Evolutionary conservation across 2,888 invertebrate species (phyloP).

Genomic region (Zele albiditarsus): DNA sequence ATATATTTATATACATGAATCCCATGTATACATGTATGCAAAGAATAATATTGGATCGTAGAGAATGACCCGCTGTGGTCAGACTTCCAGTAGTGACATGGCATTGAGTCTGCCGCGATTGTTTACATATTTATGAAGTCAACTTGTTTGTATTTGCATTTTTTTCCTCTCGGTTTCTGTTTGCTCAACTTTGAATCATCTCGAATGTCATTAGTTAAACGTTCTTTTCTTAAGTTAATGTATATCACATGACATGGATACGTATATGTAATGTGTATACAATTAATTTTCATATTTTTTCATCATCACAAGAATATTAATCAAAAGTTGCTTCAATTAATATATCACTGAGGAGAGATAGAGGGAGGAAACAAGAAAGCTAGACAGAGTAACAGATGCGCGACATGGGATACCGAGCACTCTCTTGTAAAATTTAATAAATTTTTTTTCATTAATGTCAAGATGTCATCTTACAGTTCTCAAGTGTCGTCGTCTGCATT

Average conservation of each 20-base stretch:
- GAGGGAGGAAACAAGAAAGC: neutral
- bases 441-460: constrained; percentile 9
- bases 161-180: neutral
- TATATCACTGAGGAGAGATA: neutral
- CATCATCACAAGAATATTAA: neutral
- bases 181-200: neutral
- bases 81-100: neutral
- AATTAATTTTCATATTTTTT: neutral
- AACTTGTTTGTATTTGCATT: neutral
- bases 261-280: neutral
- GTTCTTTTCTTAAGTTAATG: too few relatives aligned
- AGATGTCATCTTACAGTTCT: neutral
- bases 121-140: neutral
- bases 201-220: too few relatives aligned
- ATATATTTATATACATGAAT: neutral
- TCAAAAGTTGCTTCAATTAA: neutral
- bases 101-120: neutral
- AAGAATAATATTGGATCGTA: constrained; percentile 37
- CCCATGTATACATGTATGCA: neutral
- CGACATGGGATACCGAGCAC: neutral
- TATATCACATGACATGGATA: neutral
- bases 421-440: constrained; percentile 1
- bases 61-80: neutral
- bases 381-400: constrained; percentile 1
- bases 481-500: neutral